phyloP scores from a whole-genome alignment of 1,140 invertebrate species.

The Paramacrobiotus metropolitanus region DNA sequence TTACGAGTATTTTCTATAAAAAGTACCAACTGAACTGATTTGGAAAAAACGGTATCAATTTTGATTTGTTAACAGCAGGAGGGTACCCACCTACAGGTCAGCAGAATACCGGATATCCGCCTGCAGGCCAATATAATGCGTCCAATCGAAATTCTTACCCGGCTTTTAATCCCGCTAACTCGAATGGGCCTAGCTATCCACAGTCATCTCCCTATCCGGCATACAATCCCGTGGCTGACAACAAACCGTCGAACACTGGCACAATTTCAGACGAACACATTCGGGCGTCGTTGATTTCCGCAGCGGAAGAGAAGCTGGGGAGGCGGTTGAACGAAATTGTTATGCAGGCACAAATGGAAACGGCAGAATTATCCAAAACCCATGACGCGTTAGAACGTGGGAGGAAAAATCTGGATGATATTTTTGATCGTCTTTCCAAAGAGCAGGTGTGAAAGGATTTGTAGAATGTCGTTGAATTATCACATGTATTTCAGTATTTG shows the following conservation, averaged over 20 bases:
- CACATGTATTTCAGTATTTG: slow-evolving; percentile 9
- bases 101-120: not conserved
- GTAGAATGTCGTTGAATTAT: slow-evolving; percentile 10
- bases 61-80: too few relatives aligned
- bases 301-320: slow-evolving; percentile 77
- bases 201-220: slow-evolving; percentile 7
- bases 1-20: too few relatives aligned
- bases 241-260: slow-evolving; percentile 22
- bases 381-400: slow-evolving; percentile 66
- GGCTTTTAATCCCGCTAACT: slow-evolving; percentile 6
- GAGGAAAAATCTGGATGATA: slow-evolving; percentile 51
- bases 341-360: slow-evolving; percentile 45
- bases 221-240: slow-evolving; percentile 5
- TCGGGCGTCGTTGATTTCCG: slow-evolving; percentile 67
- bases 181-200: slow-evolving; percentile 7
- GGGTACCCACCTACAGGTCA: not conserved
- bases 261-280: slow-evolving; percentile 89
- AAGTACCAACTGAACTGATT: too few relatives aligned
- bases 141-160: not conserved
- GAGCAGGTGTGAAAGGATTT: slow-evolving; percentile 56
- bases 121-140: too few relatives aligned
- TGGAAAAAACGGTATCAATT: too few relatives aligned
- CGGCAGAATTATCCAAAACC: slow-evolving; percentile 64
- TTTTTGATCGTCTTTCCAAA: slow-evolving; percentile 51
- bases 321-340: slow-evolving; percentile 63